Evolutionary conservation across 2,888 invertebrate genomes (phyloP), one percentile per base, ranked within the genome.

Genomic region (Hirtodrosophila cameraria): DNA sequence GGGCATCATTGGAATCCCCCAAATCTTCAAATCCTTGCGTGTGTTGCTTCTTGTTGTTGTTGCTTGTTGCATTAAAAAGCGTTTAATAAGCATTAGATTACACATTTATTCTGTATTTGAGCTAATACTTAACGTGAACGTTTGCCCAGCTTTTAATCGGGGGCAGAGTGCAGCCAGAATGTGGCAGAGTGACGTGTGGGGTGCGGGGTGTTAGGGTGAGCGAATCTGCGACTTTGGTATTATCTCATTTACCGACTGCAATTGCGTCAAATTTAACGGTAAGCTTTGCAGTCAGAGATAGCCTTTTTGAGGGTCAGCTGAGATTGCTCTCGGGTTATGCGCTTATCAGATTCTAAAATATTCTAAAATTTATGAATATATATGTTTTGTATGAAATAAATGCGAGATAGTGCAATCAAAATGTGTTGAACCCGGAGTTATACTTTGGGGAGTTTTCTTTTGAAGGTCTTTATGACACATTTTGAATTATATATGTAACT

Each of bases 11-110:
- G 54, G 35, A 53, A 36, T 46, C 41, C 50, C 36, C 55, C 20
- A 9, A 0, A 46, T 38, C 61, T 36, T 46, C 50, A 63, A 57
- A 41, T 31, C 35, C n/a, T 69, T 59, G 66, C 74, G 65, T 64
- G 72, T 35, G 73, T 72, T 52, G 58, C 50, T 41, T 46, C 48
- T 43, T 23, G 54, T 15, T 25, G 23, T 25, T n/a, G n/a, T 12
- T 31, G 55, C 45, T 67, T 52, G 58, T 70, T 81, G 81, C 70
- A 79, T 85, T 82, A 73, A 85, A 82, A 82, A 80, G 77, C 82
- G 68, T 82, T 82, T 82, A 82, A 82, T 82, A 82, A 82, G 82
- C 82, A 73, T 85, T 85, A 85, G 80, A 80, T 82, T 79, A 82
- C 79, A 73, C 66, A 65, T 60, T 52, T 49, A 33, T 30, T 15